Percentiles rank a stretch among this genome's conserved stretches.
phyloP scores from a whole-genome alignment of 1,140 invertebrate genomes.

The Leptopilina boulardi region DNA sequence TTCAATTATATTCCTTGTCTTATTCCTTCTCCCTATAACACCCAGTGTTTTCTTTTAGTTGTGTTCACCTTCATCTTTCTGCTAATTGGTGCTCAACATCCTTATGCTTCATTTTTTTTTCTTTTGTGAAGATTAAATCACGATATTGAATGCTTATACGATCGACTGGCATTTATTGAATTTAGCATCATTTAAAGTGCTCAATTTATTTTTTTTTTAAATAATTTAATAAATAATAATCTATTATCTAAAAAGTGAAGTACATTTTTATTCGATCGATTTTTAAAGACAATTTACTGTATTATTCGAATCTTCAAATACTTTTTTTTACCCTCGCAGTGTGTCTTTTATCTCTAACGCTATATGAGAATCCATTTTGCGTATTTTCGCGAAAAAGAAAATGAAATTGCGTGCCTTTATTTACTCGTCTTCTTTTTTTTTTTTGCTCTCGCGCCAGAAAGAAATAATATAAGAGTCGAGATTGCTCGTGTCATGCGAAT shows the following conservation, averaged over 20 bases:
- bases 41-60: background rate
- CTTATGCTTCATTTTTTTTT: conserved; percentile 2
- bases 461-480: conserved; percentile 4
- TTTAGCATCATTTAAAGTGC: conserved; percentile 9
- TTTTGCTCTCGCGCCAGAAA: background rate
- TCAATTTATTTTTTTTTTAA: background rate
- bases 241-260: no score
- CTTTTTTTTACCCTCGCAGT: no score
- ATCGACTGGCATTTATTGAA: conserved; percentile 1
- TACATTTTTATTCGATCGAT: no score
- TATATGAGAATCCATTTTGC: conserved; percentile 13
- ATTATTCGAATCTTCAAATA: no score
- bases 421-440: background rate
- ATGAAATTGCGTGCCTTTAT: conserved; percentile 13
- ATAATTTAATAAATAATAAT: background rate
- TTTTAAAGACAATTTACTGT: background rate
- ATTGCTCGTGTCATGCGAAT: conserved; percentile 16
- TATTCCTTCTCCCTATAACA: no score
- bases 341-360: background rate
- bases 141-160: conserved; percentile 10
- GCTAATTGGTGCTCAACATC: conserved; percentile 13
- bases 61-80: conserved; percentile 13
- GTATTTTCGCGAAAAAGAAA: conserved; percentile 17
- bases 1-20: conserved; percentile 18
- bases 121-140: background rate